phyloP scores from a whole-genome alignment of 1,140 invertebrate species.

The Anoplophora glabripennis region DNA sequence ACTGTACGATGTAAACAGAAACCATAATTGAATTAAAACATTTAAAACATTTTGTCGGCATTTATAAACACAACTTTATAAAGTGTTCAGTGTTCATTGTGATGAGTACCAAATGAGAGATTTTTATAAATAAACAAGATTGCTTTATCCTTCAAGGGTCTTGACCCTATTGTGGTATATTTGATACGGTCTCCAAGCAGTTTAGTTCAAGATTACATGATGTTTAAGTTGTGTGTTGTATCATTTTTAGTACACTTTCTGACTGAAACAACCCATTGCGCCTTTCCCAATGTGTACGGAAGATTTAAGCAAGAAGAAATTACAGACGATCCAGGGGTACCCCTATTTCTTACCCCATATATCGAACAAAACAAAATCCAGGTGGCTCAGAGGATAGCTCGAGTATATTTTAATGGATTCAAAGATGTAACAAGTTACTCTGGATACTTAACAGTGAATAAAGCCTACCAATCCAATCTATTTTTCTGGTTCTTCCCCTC shows the following conservation, averaged over 20 bases:
- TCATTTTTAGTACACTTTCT: neutral
- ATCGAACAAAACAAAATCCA: conserved; percentile 54
- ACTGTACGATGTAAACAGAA: too few relatives aligned
- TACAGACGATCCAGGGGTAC: conserved; percentile 50
- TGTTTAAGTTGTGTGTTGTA: neutral
- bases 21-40: too few relatives aligned
- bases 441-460: conserved; percentile 71
- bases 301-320: conserved; percentile 29
- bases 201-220: neutral
- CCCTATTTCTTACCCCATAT: conserved; percentile 54
- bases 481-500: conserved; percentile 81
- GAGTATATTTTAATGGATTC: conserved; percentile 36
- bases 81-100: neutral
- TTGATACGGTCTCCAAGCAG: too few relatives aligned
- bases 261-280: neutral
- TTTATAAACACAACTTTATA: too few relatives aligned
- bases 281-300: conserved; percentile 37
- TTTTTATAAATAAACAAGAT: neutral
- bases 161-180: conserved; percentile 9
- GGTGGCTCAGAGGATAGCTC: conserved; percentile 40
- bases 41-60: too few relatives aligned
- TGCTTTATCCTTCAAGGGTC: conserved; percentile 8
- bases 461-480: conserved; percentile 63
- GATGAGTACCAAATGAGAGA: neutral
- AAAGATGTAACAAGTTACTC: conserved; percentile 47